Evolutionary conservation across 2,113 vertebrate genomes (phyloP).

Genomic region (Eolophus roseicapilla): DNA sequence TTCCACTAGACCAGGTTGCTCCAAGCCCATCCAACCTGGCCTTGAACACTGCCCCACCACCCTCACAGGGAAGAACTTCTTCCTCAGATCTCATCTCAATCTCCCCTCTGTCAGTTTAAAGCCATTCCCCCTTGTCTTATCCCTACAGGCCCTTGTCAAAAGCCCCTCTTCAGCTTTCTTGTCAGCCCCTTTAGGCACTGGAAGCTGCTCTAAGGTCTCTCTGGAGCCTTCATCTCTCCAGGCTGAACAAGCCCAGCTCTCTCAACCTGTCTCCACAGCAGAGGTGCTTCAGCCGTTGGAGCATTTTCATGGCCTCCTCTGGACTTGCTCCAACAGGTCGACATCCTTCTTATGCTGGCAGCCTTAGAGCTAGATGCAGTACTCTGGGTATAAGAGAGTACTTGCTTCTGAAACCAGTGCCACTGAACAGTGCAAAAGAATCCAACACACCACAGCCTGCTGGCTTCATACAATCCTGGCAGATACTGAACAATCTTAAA

Average conservation of each 20-base stretch:
- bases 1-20: background rate
- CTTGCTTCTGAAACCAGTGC: background rate
- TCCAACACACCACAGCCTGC: background rate
- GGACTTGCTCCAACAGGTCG: background rate
- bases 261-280: background rate
- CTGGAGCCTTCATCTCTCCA: background rate
- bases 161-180: background rate
- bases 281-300: background rate
- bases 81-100: background rate
- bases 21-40: too few relatives aligned
- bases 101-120: background rate
- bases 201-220: background rate
- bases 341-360: background rate
- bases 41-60: background rate
- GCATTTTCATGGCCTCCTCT: background rate
- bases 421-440: background rate
- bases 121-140: background rate
- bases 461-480: background rate
- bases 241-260: background rate
- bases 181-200: background rate
- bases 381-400: background rate
- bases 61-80: background rate
- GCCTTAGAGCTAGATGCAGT: background rate
- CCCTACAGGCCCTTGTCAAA: background rate
- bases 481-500: background rate